Evolutionary conservation across 2,888 invertebrate species (phyloP).

Genomic region (Caenorhabditis afra): DNA sequence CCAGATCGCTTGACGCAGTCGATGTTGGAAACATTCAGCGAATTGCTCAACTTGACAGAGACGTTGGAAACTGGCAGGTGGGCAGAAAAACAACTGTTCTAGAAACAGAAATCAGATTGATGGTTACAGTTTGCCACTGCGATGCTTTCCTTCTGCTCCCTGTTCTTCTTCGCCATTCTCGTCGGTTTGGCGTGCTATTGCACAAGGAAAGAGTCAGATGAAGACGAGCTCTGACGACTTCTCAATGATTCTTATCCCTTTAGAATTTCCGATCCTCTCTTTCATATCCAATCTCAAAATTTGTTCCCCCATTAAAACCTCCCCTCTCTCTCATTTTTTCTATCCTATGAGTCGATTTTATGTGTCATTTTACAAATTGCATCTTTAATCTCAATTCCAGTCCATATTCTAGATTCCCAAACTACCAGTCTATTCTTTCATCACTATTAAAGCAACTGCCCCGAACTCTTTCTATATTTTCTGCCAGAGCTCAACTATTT

Average conservation of each 20-base stretch:
- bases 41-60: slow-evolving; percentile 77
- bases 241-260: slow-evolving; percentile 1
- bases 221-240: slow-evolving; percentile 73
- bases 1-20: slow-evolving; percentile 77
- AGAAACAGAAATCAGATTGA: slow-evolving; percentile 12
- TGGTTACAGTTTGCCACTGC: slow-evolving; percentile 79
- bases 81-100: not conserved
- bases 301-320: slow-evolving; percentile 12
- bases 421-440: slow-evolving; percentile 26
- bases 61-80: slow-evolving; percentile 80
- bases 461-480: slow-evolving; percentile 46
- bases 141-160: slow-evolving; percentile 79
- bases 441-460: slow-evolving; percentile 29
- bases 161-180: slow-evolving; percentile 81
- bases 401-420: not conserved
- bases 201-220: slow-evolving; percentile 80
- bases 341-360: slow-evolving; percentile 37
- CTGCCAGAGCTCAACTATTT: slow-evolving; percentile 44
- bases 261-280: slow-evolving; percentile 3
- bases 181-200: slow-evolving; percentile 81
- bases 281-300: slow-evolving; percentile 15
- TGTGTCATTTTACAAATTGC: slow-evolving; percentile 16
- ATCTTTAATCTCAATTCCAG: slow-evolving; percentile 12
- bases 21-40: slow-evolving; percentile 80
- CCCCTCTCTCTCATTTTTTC: slow-evolving; percentile 6